Base-by-base conservation (phyloP, 2,888 invertebrate species). In the Eristalis arbustorum region DNA sequence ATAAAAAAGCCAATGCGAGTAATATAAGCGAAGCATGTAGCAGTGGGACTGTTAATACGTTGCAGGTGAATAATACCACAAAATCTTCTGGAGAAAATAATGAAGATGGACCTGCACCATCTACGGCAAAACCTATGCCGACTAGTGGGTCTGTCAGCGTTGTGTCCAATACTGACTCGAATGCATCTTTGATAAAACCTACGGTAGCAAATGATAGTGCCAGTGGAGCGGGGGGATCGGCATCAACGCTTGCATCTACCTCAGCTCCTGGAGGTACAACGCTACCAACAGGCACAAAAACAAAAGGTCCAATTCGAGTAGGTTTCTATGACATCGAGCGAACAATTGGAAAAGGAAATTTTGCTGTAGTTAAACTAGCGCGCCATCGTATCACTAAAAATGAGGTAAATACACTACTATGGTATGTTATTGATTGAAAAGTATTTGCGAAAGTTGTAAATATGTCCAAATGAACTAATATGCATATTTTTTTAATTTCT, bases 321-420 rank as follows among this genome's bases (percentile, higher is more conserved):
- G 99, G 99, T 90, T 98, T 98, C 94, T 99, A 99, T 94, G 98
- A 98, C 93, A 98, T 99, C 93, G 98, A 98, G 93, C 95, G 97
- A 91, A 99, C 99, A 91, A 98, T 99, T 91, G 99, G 99, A 90
- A 98, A 98, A 93, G 99, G 99, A 74, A 99, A 99, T 94, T 99
- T 99, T 94, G 99, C 99, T 89, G 98, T 99, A 90, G 99, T 99
- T 90, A 99, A 99, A 94, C 94, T 99, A 92, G 99, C 99, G 90
- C 96, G 97, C 92, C 99, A 99, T 95, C 96, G 98, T 93, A 97
- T 99, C 93, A 99, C 99, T 90, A 99, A 98, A 95, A 98, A 98
- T 92, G 98, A 99, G 97, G 99, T 98, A 94, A 94, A 57, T 62
- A 22, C 11, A 18, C 64, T 31, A 34, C 13, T 31, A 31, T 31